Evolutionary conservation across 2,113 vertebrate genomes (phyloP).

Genomic region (Xiphophorus couchianus): DNA sequence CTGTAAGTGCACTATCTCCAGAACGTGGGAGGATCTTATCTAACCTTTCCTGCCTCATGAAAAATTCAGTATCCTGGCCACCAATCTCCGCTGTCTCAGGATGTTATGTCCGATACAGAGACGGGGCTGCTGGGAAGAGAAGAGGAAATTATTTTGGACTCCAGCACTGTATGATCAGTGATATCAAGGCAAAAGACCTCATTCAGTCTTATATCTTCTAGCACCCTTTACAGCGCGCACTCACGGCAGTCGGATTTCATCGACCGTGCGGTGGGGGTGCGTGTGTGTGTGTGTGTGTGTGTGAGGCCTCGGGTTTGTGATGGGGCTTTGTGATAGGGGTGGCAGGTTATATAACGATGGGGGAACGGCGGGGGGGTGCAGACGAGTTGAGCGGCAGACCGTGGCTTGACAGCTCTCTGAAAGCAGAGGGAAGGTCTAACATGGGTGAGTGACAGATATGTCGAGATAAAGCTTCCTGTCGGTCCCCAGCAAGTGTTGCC

Average conservation of each 20-base stretch:
- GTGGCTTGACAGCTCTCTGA: constrained; percentile 63
- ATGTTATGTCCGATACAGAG: constrained; percentile 73
- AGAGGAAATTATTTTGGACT: constrained; percentile 73
- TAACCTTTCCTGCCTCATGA: constrained; percentile 81
- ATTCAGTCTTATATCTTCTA: constrained; percentile 46
- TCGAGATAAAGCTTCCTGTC: constrained; percentile 69
- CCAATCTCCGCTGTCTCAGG: constrained; percentile 78
- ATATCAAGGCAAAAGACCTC: constrained; percentile 47
- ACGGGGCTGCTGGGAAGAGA: constrained; percentile 52
- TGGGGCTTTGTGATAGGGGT: constrained; percentile 51
- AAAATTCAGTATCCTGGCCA: constrained; percentile 80
- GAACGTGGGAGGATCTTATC: constrained; percentile 76
- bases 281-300: constrained; percentile 11
- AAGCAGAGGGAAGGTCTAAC: constrained; percentile 54
- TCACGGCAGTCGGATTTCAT: constrained; percentile 31
- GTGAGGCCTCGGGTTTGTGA: constrained; percentile 36
- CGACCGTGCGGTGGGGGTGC: constrained; percentile 26
- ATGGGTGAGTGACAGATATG: constrained; percentile 65
- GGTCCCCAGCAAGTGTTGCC: constrained; percentile 51
- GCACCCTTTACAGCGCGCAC: constrained; percentile 25
- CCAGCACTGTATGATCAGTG: constrained; percentile 64
- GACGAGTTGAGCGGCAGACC: constrained; percentile 48
- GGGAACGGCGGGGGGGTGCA: neutral
- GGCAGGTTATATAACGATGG: constrained; percentile 65
- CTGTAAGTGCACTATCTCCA: constrained; percentile 62